phyloP scores from a whole-genome alignment of 2,888 invertebrate species.

The Trichogramma evanescens region DNA sequence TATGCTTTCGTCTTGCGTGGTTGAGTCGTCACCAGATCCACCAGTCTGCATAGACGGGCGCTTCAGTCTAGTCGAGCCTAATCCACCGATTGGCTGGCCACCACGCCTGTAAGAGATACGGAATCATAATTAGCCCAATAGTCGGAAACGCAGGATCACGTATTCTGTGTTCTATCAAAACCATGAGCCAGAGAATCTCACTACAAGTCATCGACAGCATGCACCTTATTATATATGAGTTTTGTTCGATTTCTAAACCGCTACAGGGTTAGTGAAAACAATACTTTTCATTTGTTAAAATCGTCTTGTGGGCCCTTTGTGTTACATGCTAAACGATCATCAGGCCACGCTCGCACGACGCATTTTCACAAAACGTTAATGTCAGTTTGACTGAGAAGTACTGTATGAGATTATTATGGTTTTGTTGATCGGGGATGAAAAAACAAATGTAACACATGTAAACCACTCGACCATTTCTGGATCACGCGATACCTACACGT shows the following conservation, averaged over 20 bases:
- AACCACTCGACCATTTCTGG: neutral
- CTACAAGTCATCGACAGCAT: too few species aligned
- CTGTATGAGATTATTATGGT: too few species aligned
- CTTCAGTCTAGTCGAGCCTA: conserved; percentile 62
- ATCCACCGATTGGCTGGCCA: conserved; percentile 54
- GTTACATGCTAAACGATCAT: conserved; percentile 15
- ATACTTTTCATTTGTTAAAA: neutral
- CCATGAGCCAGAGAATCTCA: too few species aligned
- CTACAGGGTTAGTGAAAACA: too few species aligned
- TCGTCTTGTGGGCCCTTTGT: conserved; percentile 13
- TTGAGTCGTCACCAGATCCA: conserved; percentile 69
- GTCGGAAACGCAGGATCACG: neutral
- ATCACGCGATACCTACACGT: conserved; percentile 28
- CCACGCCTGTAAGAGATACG: conserved; percentile 43
- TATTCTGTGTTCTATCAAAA: too few species aligned
- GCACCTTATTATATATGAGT: too few species aligned
- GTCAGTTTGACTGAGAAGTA: neutral
- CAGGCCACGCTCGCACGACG: neutral
- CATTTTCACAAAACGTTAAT: conserved; percentile 10
- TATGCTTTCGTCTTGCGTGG: conserved; percentile 69
- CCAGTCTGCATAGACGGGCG: conserved; percentile 64
- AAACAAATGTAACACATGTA: too few species aligned
- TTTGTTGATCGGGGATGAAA: too few species aligned
- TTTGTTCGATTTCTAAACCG: too few species aligned
- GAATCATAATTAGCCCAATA: neutral